phyloP scores from a whole-genome alignment of 1,140 invertebrate genomes.

The Cydia amplana region DNA sequence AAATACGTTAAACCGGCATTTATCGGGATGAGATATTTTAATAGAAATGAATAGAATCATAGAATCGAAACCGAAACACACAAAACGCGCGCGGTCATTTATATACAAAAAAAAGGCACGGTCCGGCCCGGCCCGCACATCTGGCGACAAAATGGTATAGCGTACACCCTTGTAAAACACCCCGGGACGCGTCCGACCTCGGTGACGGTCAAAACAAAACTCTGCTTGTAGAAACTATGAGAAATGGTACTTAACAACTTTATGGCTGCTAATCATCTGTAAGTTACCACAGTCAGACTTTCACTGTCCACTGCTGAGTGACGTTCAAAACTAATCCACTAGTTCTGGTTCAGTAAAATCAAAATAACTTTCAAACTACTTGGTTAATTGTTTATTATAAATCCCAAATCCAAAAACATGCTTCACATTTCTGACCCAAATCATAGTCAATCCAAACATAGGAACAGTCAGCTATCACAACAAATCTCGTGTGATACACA shows the following conservation, averaged over 20 bases:
- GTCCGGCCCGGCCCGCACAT: too few species aligned
- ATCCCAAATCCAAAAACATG: background rate
- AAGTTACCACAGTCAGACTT: background rate
- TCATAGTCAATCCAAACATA: slow-evolving; percentile 18
- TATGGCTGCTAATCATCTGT: background rate
- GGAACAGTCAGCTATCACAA: slow-evolving; percentile 20
- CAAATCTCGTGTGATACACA: slow-evolving; percentile 8
- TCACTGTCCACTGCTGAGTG: too few species aligned
- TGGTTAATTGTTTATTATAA: background rate
- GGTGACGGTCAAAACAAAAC: too few species aligned
- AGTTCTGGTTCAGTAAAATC: background rate
- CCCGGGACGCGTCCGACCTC: too few species aligned
- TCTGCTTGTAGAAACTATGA: slow-evolving; percentile 46
- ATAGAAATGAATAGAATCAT: too few species aligned
- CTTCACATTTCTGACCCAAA: slow-evolving; percentile 9
- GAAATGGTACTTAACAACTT: slow-evolving; percentile 21
- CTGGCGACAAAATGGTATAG: too few species aligned
- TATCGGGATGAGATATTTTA: too few species aligned
- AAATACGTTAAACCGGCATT: too few species aligned
- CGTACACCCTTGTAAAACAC: too few species aligned
- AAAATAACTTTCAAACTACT: background rate
- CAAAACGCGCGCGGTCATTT: too few species aligned
- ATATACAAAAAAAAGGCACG: too few species aligned
- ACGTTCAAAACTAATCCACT: background rate
- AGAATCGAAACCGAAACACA: too few species aligned